phyloP scores from a whole-genome alignment of 92 coral and sea anemone genomes.

The Zoanthus sociatus region DNA sequence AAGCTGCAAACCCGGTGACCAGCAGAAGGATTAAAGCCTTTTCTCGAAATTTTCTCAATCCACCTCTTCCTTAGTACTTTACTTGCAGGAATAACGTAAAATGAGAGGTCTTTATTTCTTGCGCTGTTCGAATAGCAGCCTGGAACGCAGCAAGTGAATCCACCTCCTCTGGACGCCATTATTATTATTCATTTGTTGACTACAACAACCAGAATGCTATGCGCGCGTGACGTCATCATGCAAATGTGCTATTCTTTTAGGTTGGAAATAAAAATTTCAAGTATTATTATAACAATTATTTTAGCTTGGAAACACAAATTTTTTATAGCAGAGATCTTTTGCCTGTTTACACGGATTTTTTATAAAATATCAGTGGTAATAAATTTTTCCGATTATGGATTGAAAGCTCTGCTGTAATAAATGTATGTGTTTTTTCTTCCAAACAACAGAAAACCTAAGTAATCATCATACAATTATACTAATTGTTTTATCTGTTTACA shows the following conservation, averaged over 20 bases:
- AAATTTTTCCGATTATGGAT: not conserved
- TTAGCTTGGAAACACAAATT: too few relatives aligned
- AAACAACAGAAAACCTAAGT: not conserved
- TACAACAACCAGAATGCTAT: constrained; percentile 55
- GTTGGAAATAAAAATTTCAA: too few relatives aligned
- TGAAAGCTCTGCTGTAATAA: too few relatives aligned
- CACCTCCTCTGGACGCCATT: constrained; percentile 47
- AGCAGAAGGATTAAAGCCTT: constrained; percentile 49
- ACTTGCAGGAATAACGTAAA: constrained; percentile 57
- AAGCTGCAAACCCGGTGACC: constrained; percentile 61
- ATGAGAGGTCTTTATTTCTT: constrained; percentile 53
- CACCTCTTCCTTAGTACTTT: constrained; percentile 47
- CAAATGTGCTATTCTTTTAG: constrained; percentile 62
- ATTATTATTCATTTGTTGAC: constrained; percentile 24
- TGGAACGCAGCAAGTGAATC: constrained; percentile 67
- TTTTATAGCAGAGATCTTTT: too few relatives aligned
- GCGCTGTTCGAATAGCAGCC: constrained; percentile 56
- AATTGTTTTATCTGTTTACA: not conserved
- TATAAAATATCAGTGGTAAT: too few relatives aligned
- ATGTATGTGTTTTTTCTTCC: not conserved
- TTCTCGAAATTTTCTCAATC: constrained; percentile 36
- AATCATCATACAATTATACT: too few relatives aligned
- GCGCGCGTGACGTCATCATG: constrained; percentile 60
- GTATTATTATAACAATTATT: too few relatives aligned
- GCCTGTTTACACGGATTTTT: too few relatives aligned